Evolutionary conservation across 2,888 invertebrate genomes (phyloP).

Genomic region (Morpho achilles): DNA sequence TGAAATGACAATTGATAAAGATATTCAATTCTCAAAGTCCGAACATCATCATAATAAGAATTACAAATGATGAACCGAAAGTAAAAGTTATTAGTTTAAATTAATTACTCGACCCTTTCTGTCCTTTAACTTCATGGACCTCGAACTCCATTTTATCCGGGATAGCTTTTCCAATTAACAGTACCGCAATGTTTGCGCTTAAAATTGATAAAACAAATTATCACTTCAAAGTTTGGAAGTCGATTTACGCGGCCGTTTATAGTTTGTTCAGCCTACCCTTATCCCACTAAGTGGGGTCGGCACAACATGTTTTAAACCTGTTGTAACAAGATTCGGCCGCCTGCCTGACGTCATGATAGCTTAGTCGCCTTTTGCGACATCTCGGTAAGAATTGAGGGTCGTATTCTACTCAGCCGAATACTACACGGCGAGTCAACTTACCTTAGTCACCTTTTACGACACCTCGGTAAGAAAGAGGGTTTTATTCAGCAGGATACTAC

Average conservation of each 20-base stretch:
- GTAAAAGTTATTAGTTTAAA: constrained; percentile 27
- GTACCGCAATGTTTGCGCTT: constrained; percentile 25
- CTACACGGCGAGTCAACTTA: no score
- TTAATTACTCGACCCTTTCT: constrained; percentile 26
- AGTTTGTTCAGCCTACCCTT: background rate
- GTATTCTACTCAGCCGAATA: no score
- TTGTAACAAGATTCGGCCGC: no score
- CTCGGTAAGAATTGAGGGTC: no score
- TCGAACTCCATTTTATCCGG: constrained; percentile 24
- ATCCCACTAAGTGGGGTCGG: no score
- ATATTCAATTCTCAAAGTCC: background rate
- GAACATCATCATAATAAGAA: constrained; percentile 5
- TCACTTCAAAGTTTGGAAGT: constrained; percentile 14
- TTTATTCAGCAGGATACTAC: no score
- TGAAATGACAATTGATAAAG: no score
- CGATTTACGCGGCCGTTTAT: constrained; percentile 5
- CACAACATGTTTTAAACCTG: no score
- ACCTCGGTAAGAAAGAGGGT: no score
- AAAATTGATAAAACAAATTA: constrained; percentile 25
- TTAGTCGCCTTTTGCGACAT: no score
- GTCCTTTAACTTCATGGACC: constrained; percentile 22
- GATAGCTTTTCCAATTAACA: constrained; percentile 29
- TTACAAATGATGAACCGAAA: constrained; percentile 21
- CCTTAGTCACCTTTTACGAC: no score
- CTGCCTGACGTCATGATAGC: no score